Conservation (phyloP, 2,797 vertebrate species). For the Enteromius fasciolatus region DNA sequence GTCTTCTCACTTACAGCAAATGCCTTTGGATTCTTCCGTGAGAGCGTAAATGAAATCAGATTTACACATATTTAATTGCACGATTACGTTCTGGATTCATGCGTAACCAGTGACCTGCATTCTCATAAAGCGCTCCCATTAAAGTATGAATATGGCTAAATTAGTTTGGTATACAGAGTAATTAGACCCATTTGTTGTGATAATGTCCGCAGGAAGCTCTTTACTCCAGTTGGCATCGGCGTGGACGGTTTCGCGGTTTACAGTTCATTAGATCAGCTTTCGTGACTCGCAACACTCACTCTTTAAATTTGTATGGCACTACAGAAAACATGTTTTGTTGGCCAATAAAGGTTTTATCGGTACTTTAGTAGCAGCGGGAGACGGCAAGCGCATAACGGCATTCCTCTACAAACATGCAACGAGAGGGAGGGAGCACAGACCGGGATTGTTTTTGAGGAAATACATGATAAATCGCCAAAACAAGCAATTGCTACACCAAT, state of each 20-base stretch:
- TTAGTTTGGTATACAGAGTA: conserved; percentile 26
- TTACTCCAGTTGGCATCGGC: conserved; percentile 66
- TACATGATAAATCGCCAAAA: conserved; percentile 62
- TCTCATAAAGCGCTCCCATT: background rate
- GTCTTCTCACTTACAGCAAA: background rate
- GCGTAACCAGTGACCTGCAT: background rate
- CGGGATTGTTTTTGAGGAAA: conserved; percentile 60
- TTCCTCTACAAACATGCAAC: conserved; percentile 83
- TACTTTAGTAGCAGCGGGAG: conserved; percentile 81
- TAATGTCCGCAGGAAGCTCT: conserved; percentile 67
- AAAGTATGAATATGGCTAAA: background rate
- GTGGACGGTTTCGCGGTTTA: conserved; percentile 71
- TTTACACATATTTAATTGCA: conserved; percentile 5
- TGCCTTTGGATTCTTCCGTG: background rate
- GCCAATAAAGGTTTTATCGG: conserved; percentile 82
- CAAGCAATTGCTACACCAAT: conserved; percentile 1
- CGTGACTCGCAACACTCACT: conserved; percentile 83
- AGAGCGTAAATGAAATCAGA: background rate
- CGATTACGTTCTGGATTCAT: background rate
- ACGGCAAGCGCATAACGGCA: conserved; percentile 73
- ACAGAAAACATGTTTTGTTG: conserved; percentile 80
- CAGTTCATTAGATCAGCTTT: conserved; percentile 72
- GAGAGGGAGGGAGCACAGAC: conserved; percentile 65
- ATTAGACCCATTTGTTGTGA: conserved; percentile 68
- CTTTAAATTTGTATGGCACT: conserved; percentile 78